Evolutionary conservation across 2,113 vertebrate genomes (phyloP).

Genomic region (Drymodes brunneopygia): DNA sequence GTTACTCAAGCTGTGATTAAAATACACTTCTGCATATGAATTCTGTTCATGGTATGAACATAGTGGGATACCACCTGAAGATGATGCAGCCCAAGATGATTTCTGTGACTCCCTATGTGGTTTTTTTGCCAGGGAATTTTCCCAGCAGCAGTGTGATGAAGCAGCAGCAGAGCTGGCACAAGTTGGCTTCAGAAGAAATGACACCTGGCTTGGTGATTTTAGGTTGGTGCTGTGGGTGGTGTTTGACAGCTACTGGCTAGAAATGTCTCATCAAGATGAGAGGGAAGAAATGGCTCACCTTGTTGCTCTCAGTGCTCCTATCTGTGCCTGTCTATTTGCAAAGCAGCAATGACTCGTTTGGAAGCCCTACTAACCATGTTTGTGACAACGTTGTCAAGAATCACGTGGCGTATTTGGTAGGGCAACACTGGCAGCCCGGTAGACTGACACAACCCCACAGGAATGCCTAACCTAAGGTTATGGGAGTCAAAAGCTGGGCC

Average conservation of each 20-base stretch:
- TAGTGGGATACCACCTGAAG: neutral
- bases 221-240: neutral
- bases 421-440: neutral
- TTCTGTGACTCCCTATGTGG: neutral
- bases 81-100: neutral
- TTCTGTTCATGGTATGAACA: neutral
- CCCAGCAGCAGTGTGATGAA: neutral
- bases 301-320: neutral
- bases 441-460: neutral
- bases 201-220: neutral
- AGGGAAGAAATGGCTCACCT: neutral
- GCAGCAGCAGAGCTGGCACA: neutral
- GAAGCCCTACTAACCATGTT: neutral
- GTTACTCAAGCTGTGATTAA: neutral
- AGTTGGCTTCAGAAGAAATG: neutral
- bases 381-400: neutral
- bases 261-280: neutral
- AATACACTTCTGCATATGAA: neutral
- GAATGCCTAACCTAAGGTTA: neutral
- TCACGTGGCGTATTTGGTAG: accelerated
- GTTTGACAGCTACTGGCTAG: neutral
- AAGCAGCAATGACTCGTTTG: neutral
- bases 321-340: neutral
- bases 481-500: neutral
- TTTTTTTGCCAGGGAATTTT: neutral